Percentiles rank a stretch among this genome's conserved stretches.
Evolutionary conservation across 1,140 invertebrate genomes (phyloP).

Genomic region (Aphis gossypii): DNA sequence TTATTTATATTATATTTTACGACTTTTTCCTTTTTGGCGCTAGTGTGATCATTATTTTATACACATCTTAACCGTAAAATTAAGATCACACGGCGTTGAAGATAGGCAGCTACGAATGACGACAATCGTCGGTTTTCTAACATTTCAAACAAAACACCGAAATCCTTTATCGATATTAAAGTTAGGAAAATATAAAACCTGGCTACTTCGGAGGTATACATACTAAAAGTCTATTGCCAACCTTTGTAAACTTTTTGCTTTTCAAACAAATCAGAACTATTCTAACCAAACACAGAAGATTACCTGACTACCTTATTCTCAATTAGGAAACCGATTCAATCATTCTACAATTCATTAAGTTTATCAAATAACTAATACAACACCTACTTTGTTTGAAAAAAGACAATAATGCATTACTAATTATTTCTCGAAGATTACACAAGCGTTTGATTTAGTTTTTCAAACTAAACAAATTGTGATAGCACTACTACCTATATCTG

Average conservation of each 20-base stretch:
- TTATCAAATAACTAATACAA: neutral
- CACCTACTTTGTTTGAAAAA: neutral
- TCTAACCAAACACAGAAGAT: neutral
- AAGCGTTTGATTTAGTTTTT: neutral
- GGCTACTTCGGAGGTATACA: neutral
- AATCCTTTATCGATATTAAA: neutral
- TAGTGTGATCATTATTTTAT: neutral
- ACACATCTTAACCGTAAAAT: neutral
- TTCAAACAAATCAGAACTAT: neutral
- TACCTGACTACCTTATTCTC: neutral
- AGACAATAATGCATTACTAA: neutral
- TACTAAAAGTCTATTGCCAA: neutral
- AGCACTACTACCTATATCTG: neutral
- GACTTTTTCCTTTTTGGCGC: too few species aligned
- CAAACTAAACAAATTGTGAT: neutral
- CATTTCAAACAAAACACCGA: neutral
- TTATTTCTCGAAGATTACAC: neutral
- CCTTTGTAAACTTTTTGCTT: neutral
- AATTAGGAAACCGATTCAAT: neutral
- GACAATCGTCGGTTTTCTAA: neutral
- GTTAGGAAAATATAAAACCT: neutral
- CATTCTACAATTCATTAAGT: neutral
- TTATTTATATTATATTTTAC: too few species aligned
- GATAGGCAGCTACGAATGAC: neutral
- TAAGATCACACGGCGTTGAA: neutral